Conservation (phyloP, 2,113 vertebrate species). For the Mesocricetus auratus region DNA sequence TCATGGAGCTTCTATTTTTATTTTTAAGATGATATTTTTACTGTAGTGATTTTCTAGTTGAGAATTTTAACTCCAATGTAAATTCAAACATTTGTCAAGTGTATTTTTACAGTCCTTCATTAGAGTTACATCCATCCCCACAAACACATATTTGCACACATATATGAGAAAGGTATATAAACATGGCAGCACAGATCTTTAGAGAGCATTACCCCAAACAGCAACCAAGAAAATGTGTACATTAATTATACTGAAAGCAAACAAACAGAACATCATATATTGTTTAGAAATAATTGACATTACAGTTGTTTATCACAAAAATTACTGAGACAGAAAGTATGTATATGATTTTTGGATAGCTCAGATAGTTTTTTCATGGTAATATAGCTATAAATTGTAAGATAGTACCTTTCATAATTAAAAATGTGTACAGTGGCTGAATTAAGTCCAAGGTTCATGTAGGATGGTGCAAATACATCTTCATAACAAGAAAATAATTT, state of each 20-base stretch:
- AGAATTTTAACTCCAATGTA: conserved; percentile 29
- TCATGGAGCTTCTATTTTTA: not conserved
- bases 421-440: not conserved
- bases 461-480: not conserved
- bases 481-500: not conserved
- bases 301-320: not conserved
- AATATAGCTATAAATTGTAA: not conserved
- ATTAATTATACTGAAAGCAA: conserved; percentile 49
- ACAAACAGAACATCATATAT: not conserved
- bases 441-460: not conserved
- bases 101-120: conserved; percentile 1
- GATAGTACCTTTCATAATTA: not conserved
- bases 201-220: not conserved
- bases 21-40: not conserved
- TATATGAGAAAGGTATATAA: not conserved
- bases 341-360: conserved; percentile 25
- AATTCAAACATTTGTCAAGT: not conserved
- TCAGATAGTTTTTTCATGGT: not conserved
- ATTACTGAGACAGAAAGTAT: not conserved
- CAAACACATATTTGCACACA: not conserved
- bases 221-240: not conserved
- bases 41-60: not conserved
- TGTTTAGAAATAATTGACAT: not conserved
- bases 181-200: not conserved
- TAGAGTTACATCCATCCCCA: not conserved